Evolutionary conservation across 2,888 invertebrate species (phyloP), one percentile per base, ranked within the genome.

Genomic region (Ceriagrion tenellum): DNA sequence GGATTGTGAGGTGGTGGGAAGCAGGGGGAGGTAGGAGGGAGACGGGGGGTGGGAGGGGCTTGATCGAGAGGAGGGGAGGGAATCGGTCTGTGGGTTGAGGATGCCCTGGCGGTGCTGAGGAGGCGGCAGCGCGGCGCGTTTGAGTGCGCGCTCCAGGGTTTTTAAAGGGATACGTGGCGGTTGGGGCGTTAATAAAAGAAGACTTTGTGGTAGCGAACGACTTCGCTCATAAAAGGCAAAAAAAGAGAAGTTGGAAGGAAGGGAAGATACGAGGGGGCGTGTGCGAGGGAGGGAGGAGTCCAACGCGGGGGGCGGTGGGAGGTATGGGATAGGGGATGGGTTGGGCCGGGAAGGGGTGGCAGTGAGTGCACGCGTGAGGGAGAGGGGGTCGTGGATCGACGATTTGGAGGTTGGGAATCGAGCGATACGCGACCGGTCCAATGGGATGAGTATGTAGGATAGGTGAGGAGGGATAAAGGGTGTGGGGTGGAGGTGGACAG

Each of bases 81-180:
- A 69, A 69, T 69, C 69, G 69, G 69, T 35, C 18, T 35, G 81
- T 81, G 26, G 81, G 30, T 35, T 30, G 30, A 16, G 35, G 23
- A 13, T 26, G 69, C 69, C 35, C 30, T 81, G n/a, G 69, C 35
- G 56, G 59, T 30, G 59, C 16, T 56, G 91, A 91, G 59, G 90
- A n/a, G 59, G 63, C 12, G 30, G 59, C 59, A 1, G 20, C 3
- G 59, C 59, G 35, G 93, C 40, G 40, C n/a, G 93, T 81, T 81
- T 93, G 93, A 63, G 93, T 93, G 93, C 40, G 91, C 69, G 93
- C 47, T 69, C 74, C 47, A 74, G 47, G 93, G 69, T 93, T 93
- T 93, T 93, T 93, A 93, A 93, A 93, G 93, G 93, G 69, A 93
- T 93, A 93, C 69, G 93, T 74, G 93, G 93, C 93, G 93, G 93